phyloP scores from a whole-genome alignment of 1,140 invertebrate species.

The Steinernema feltiae region DNA sequence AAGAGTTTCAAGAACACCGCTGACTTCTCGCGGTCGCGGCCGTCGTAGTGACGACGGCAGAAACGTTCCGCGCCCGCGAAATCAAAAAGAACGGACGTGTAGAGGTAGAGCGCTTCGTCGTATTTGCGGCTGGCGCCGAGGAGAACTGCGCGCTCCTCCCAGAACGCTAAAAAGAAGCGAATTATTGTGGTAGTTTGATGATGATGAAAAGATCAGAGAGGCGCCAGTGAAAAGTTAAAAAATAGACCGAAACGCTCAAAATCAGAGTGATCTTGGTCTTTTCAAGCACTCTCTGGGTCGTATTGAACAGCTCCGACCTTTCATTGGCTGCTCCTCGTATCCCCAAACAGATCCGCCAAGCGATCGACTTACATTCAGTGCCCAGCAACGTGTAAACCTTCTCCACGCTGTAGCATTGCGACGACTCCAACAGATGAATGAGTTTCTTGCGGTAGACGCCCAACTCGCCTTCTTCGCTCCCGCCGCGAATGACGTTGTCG shows the following conservation, averaged over 20 bases:
- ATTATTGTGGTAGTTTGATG: too few relatives aligned
- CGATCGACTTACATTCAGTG: conserved; percentile 30
- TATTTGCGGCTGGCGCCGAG: conserved; percentile 77
- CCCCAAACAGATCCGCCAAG: too few relatives aligned
- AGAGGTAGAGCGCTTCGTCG: conserved; percentile 84
- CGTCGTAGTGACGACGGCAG: conserved; percentile 37
- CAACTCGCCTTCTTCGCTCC: conserved; percentile 64
- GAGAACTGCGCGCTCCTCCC: conserved; percentile 86
- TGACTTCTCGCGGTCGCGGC: conserved; percentile 28
- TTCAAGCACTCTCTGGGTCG: too few relatives aligned
- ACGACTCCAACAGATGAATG: conserved; percentile 75
- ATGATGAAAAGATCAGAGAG: too few relatives aligned
- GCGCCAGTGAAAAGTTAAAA: too few relatives aligned
- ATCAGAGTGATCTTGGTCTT: too few relatives aligned
- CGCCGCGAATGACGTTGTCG: conserved; percentile 60
- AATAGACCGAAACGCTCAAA: too few relatives aligned
- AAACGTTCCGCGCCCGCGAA: conserved; percentile 68
- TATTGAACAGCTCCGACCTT: too few relatives aligned
- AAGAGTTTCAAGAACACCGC: conserved; percentile 41
- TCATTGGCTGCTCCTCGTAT: too few relatives aligned
- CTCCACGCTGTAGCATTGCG: conserved; percentile 76
- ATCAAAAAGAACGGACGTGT: conserved; percentile 75
- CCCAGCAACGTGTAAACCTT: conserved; percentile 62
- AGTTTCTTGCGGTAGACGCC: conserved; percentile 71
- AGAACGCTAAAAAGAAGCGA: conserved; percentile 61